These are phyloP conservation scores for Mastomys natalensis DNA, from an alignment of 2,113 vertebrate species.

Conservation along the genomic window DNA sequence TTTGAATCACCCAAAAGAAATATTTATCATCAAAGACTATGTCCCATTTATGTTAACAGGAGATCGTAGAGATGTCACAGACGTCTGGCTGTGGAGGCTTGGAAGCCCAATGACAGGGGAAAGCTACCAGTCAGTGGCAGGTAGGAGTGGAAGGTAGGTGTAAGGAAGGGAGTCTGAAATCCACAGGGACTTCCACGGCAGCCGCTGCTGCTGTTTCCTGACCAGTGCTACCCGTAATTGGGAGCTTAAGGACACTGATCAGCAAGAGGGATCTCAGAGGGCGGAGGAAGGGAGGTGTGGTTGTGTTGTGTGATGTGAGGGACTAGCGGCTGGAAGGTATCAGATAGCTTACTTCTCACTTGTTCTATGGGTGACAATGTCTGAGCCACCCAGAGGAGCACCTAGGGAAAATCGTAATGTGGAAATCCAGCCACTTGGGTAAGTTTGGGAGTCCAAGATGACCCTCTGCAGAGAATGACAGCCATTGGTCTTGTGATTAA, in stretches of 20 bases:
- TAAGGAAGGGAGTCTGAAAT: background rate
- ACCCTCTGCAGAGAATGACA: background rate
- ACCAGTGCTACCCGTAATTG: background rate
- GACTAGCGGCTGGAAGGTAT: background rate
- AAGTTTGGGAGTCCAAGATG: accelerated
- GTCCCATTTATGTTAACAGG: too few relatives aligned
- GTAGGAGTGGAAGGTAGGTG: background rate
- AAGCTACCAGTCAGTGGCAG: accelerated
- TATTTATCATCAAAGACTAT: accelerated
- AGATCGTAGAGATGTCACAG: accelerated
- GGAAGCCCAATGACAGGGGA: accelerated
- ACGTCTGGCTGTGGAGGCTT: accelerated
- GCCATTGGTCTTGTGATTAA: accelerated
- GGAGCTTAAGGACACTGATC: background rate
- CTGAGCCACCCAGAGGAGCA: accelerated
- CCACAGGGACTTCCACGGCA: background rate
- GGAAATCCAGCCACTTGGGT: background rate
- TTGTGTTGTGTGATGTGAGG: background rate
- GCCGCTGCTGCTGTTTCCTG: background rate
- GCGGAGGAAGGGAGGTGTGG: background rate
- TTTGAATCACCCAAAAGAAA: background rate
- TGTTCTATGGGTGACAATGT: background rate
- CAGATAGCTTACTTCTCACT: background rate
- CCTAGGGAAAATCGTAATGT: accelerated
- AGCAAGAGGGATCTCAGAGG: background rate